Conservation (phyloP, 2,888 invertebrate genomes). For the Tyria jacobaeae region DNA sequence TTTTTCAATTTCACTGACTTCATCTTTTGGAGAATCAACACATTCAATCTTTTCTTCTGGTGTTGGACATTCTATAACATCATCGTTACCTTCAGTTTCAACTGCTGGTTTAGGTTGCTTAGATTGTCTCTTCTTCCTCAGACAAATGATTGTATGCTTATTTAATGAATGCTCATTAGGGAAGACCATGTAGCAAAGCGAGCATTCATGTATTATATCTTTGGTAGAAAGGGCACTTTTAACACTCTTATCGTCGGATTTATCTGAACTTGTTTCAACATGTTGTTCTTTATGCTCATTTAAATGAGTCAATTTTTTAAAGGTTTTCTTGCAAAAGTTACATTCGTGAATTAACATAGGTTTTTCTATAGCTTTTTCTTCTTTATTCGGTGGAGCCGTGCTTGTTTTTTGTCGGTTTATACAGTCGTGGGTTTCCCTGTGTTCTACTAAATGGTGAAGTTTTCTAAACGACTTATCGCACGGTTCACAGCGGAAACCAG, state of each 20-base stretch:
- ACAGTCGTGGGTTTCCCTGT: conserved; percentile 81
- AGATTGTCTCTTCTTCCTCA: conserved; percentile 77
- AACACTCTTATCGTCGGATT: conserved; percentile 79
- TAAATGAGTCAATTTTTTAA: conserved; percentile 77
- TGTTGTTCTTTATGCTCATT: conserved; percentile 83
- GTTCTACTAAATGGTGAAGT: conserved; percentile 82
- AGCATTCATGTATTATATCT: conserved; percentile 84
- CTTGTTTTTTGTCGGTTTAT: conserved; percentile 71
- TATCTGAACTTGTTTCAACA: conserved; percentile 74
- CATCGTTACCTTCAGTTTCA: conserved; percentile 43
- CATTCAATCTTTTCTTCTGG: conserved; percentile 33
- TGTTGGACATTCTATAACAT: conserved; percentile 29
- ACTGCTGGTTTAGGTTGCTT: conserved; percentile 51
- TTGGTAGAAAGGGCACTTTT: conserved; percentile 77
- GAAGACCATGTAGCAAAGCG: conserved; percentile 84
- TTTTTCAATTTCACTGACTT: conserved; percentile 35
- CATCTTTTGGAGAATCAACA: conserved; percentile 35
- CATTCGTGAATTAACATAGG: conserved; percentile 67
- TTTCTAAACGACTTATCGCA: conserved; percentile 84
- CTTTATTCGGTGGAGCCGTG: conserved; percentile 39
- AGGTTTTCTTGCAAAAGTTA: conserved; percentile 79
- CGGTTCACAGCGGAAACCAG: conserved; percentile 82
- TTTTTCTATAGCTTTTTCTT: conserved; percentile 51
- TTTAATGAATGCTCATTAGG: conserved; percentile 83
- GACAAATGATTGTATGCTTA: conserved; percentile 76